Evolutionary conservation across 2,888 invertebrate species (phyloP), one percentile per base, ranked within the genome.

Genomic region (Phyllotreta striolata): DNA sequence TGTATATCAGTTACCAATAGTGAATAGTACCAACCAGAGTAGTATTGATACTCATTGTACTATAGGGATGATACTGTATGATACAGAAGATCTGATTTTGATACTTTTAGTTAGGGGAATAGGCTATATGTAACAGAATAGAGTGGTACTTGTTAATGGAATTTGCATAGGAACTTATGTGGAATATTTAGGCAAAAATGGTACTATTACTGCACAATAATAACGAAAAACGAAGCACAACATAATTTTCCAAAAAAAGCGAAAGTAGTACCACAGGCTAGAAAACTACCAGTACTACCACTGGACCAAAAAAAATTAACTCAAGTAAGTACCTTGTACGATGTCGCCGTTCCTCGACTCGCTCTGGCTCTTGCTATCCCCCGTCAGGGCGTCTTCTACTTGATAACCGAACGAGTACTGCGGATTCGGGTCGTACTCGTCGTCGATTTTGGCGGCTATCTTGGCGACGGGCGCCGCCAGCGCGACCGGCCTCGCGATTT

Each of bases 321-420:
- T 41, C 9, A 41, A 13, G 12, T 43, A 3, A 44, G 13, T 60
- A 54, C 74, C 88, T 77, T 85, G 85, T 40, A 89, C 88, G 71
- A 84, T 84, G 80, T 88, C 87, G 8, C 89, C 89, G 68, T 83
- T 82, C 66, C 85, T 38, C 84, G 84, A 70, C 84, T 85, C 88
- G 70, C 85, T 85, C 79, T 89, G 89, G 38, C 81, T 82, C 77
- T 86, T 86, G 79, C 76, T 84, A 81, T 86, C 86, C 10, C 86
- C 86, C 67, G 86, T 86, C 55, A 85, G 79, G 66, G 82, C 79
- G 70, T 86, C 86, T 72, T 86, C 84, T 7, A 86, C 84, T 67
- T 85, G 85, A 77, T 86, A 86, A 0, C 84, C 83, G 79, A 83
- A 86, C 74, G 82, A 83, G 81, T 86, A 87, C 71, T 86, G 86